phyloP scores from a whole-genome alignment of 1,140 invertebrate species.

The Drosophila hydei region DNA sequence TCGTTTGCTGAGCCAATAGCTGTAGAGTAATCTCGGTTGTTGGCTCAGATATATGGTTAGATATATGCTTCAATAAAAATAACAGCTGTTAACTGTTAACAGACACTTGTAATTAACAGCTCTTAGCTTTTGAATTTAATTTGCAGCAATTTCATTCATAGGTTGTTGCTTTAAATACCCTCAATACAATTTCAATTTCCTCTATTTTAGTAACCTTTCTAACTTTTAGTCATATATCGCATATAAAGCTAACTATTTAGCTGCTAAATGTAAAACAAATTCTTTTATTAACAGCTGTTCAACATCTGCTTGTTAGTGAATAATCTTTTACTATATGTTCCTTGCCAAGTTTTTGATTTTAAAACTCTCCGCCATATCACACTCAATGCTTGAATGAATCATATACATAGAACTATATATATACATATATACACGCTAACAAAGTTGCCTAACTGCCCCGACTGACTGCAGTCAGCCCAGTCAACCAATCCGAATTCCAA shows the following conservation, averaged over 20 bases:
- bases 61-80: too few species aligned
- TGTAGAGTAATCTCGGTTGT: too few species aligned
- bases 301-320: not conserved
- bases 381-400: conserved; percentile 37
- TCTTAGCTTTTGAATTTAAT: too few species aligned
- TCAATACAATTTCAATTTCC: too few species aligned
- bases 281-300: conserved; percentile 5
- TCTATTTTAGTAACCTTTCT: too few species aligned
- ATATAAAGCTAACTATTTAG: not conserved
- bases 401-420: not conserved
- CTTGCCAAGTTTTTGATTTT: not conserved
- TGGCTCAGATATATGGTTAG: too few species aligned
- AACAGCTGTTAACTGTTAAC: too few species aligned
- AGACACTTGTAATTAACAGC: too few species aligned
- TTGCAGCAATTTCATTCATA: too few species aligned
- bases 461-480: conserved; percentile 15
- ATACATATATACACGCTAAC: conserved; percentile 21
- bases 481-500: conserved; percentile 38
- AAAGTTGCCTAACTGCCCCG: conserved; percentile 34
- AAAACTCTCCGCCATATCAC: conserved; percentile 4
- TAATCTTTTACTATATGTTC: not conserved
- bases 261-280: not conserved
- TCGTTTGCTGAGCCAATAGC: too few species aligned
- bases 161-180: too few species aligned
- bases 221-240: too few species aligned